Conservation (phyloP, 2,113 vertebrate genomes). For the Crotophaga sulcirostris region DNA sequence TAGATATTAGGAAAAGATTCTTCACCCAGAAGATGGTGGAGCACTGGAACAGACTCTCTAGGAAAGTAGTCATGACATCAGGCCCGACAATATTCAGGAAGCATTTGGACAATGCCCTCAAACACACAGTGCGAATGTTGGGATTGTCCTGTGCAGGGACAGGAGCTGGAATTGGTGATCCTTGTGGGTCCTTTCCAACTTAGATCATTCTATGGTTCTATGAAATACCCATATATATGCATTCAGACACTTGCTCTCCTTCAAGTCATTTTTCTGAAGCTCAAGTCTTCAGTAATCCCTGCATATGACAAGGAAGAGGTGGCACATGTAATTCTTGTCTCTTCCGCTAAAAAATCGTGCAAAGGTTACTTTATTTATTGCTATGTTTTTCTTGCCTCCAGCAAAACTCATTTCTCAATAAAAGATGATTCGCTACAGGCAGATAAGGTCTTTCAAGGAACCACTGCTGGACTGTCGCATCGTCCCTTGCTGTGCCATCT, state of each 20-base stretch:
- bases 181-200: too few species aligned
- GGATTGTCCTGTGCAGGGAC: too few species aligned
- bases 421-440: background rate
- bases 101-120: too few species aligned
- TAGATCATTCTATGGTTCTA: too few species aligned
- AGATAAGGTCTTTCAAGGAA: background rate
- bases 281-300: background rate
- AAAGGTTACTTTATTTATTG: background rate
- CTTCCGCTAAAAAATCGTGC: background rate
- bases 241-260: background rate
- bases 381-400: background rate
- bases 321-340: background rate
- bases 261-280: background rate
- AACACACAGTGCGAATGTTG: too few species aligned
- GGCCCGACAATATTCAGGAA: too few species aligned
- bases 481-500: background rate
- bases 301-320: background rate
- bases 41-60: too few species aligned
- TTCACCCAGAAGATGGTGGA: too few species aligned
- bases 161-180: too few species aligned
- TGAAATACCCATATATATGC: background rate
- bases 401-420: background rate
- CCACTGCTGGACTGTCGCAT: background rate
- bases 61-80: too few species aligned
- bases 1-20: too few species aligned